Base-by-base conservation (phyloP, 2,113 vertebrate species). In the Pteruthius melanotis region DNA sequence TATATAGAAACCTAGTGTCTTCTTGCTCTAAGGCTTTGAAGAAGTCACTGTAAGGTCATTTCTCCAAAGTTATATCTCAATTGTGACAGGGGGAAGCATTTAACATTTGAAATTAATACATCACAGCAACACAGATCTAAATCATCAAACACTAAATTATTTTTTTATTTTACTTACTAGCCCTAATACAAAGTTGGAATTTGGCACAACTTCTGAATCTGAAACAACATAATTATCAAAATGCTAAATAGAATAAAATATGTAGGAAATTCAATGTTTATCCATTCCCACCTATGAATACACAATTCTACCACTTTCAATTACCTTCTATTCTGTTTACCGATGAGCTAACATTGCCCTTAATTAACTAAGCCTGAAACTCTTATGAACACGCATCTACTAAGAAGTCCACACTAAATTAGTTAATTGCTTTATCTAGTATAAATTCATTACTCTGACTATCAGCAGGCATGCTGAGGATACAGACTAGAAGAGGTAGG, bases 321-420 rank as follows among this genome's bases (percentile, higher is more conserved):
- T 87, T 86, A 78, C 40, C 35, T 80, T 63, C 74, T 83, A 12
- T 72, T 81, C 60, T 64, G 24, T 88, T 87, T 95, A 95, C 57
- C 52, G 40, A 39, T 33, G 22, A 94, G 70, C 59, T 79, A 91
- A 71, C n/a, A 52, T 16, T 83, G 80, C 26, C 81, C 78, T 84
- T 96, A 88, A 97, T 95, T 97, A 97, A 79, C 83, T 89, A 68
- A 39, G 53, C 40, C 80, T 65, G 56, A 91, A 91, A 83, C 49
- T 57, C 90, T 77, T 53, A 47, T 1, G 26, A 85, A 89, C 45
- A 72, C 37, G 45, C 35, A 66, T 74, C 87, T 81, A 77, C 66
- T 53, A 92, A 92, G 26, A 87, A 91, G 60, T 84, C 65, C 50
- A 86, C n/a, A 13, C 37, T 79, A 83, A 95, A 95, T 94, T 60